Percentiles rank a stretch among this genome's conserved stretches.
phyloP scores from a whole-genome alignment of 1,140 invertebrate species.

The Amyelois transitella region DNA sequence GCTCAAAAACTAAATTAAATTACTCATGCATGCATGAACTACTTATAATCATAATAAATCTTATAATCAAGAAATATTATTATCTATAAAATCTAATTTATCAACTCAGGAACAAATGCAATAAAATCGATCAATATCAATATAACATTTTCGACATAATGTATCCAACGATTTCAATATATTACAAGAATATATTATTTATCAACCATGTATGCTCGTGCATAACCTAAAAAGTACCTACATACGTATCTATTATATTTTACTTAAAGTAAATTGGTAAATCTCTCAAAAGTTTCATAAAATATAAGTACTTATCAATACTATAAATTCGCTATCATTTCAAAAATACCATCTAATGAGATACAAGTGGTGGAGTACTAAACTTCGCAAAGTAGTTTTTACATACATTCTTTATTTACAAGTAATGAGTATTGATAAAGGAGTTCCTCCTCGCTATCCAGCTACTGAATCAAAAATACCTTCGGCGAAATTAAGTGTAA shows the following conservation, averaged over 20 bases:
- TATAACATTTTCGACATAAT: conserved; percentile 48
- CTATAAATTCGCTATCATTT: conserved; percentile 73
- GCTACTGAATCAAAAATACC: conserved; percentile 11
- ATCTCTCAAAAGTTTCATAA: conserved; percentile 63
- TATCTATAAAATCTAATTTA: conserved; percentile 68
- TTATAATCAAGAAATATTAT: conserved; percentile 58
- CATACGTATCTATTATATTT: conserved; percentile 15
- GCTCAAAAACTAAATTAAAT: conserved; percentile 35
- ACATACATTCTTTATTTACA: conserved; percentile 45
- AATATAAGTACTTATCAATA: conserved; percentile 42
- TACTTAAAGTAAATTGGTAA: conserved; percentile 68
- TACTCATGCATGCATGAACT: conserved; percentile 56
- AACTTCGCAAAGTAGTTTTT: conserved; percentile 50
- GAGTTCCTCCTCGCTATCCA: conserved; percentile 42
- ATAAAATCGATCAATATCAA: conserved; percentile 65
- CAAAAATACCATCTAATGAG: conserved; percentile 72
- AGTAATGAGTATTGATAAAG: conserved; percentile 68
- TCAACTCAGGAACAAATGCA: conserved; percentile 74
- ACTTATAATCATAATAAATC: conserved; percentile 52
- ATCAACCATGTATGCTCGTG: conserved; percentile 64
- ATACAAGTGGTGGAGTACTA: conserved; percentile 66
- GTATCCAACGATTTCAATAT: conserved; percentile 59
- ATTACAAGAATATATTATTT: conserved; percentile 69
- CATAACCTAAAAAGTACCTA: conserved; percentile 65
- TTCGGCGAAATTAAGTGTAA: background rate